phyloP scores from a whole-genome alignment of 2,797 vertebrate species.

The Sus cebifrons region DNA sequence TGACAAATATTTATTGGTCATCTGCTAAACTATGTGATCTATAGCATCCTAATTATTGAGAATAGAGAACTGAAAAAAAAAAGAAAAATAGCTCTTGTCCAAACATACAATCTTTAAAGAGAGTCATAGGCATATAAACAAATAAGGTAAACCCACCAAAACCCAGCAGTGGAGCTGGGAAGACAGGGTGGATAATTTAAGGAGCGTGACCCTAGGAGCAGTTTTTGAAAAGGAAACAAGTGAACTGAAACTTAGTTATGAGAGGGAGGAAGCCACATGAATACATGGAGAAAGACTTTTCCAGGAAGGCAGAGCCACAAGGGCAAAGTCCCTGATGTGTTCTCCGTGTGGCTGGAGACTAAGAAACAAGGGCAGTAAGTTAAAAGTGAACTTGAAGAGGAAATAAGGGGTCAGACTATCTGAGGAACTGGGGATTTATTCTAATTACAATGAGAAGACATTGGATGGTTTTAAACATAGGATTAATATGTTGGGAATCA shows the following conservation, averaged over 20 bases:
- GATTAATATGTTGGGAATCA: not conserved
- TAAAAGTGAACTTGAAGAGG: not conserved
- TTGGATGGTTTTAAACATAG: not conserved
- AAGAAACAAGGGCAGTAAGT: not conserved
- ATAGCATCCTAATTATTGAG: not conserved
- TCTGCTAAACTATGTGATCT: not conserved
- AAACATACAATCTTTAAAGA: not conserved
- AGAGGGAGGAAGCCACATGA: not conserved
- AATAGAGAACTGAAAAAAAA: not conserved
- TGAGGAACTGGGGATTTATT: not conserved
- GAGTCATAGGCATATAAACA: not conserved
- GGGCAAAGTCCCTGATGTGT: not conserved
- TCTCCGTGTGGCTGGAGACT: not conserved
- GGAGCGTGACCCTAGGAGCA: not conserved
- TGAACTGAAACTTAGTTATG: not conserved
- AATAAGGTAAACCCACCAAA: not conserved
- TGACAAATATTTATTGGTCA: not conserved
- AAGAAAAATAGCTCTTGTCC: not conserved
- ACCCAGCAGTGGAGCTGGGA: not conserved
- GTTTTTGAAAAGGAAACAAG: not conserved
- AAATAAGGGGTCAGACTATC: not conserved
- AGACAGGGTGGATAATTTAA: not conserved
- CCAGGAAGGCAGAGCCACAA: not conserved
- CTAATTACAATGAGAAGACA: not conserved
- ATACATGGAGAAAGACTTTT: not conserved